phyloP scores from a whole-genome alignment of 2,797 vertebrate genomes.

The Microtus californicus region DNA sequence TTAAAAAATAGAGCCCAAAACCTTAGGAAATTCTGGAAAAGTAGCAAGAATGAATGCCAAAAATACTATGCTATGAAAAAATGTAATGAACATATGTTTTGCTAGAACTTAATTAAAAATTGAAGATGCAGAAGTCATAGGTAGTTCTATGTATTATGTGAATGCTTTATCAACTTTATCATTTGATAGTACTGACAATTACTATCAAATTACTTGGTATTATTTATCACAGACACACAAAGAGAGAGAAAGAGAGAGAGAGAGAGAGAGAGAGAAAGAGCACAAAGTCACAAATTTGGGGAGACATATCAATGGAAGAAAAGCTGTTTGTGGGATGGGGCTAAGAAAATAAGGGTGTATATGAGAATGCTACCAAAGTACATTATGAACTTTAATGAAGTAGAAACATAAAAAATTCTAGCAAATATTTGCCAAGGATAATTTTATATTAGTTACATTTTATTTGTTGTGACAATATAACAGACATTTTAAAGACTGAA shows the following conservation, averaged over 20 bases:
- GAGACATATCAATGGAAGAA: neutral
- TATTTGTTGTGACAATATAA: neutral
- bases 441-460: neutral
- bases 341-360: neutral
- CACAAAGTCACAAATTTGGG: neutral
- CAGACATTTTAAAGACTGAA: neutral
- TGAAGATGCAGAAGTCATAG: neutral
- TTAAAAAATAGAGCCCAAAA: constrained; percentile 55
- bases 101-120: constrained; percentile 8
- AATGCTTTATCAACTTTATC: neutral
- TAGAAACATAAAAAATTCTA: neutral
- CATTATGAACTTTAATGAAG: neutral
- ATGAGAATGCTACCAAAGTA: neutral
- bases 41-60: constrained; percentile 2
- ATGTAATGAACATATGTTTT: constrained; percentile 23
- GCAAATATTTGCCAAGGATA: neutral
- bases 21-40: constrained; percentile 52
- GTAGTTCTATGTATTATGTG: neutral
- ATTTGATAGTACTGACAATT: neutral
- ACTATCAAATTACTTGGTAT: neutral
- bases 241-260: neutral
- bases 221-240: neutral
- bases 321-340: neutral
- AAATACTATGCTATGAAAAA: constrained; percentile 13
- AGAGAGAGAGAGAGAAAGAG: neutral